Evolutionary conservation across 2,888 invertebrate species (phyloP).

Genomic region (Cactoblastis cactorum): DNA sequence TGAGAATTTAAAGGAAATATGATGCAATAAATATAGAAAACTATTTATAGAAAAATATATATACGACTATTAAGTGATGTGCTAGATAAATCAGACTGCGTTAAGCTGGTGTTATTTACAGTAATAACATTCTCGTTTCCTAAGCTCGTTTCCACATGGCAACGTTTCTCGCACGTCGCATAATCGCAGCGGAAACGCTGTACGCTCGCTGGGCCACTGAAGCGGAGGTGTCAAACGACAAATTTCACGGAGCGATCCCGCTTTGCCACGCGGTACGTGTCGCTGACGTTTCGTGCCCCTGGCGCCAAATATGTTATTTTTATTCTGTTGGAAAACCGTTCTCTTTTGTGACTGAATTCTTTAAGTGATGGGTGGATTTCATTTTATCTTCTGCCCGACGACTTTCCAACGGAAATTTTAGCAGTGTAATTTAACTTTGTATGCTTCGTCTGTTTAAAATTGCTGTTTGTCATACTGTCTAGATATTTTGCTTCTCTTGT

Average conservation of each 20-base stretch:
- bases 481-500: too few relatives aligned
- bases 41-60: too few relatives aligned
- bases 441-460: too few relatives aligned
- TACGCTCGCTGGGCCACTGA: conserved; percentile 31
- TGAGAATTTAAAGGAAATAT: too few relatives aligned
- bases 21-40: too few relatives aligned
- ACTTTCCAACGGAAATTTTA: too few relatives aligned
- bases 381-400: conserved; percentile 9
- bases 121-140: conserved; percentile 32
- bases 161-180: conserved; percentile 25
- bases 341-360: conserved; percentile 11
- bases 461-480: too few relatives aligned
- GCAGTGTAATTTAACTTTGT: too few relatives aligned
- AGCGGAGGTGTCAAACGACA: conserved; percentile 55
- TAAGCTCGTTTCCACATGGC: conserved; percentile 36
- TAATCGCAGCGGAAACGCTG: conserved; percentile 18
- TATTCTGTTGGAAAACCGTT: conserved; percentile 24
- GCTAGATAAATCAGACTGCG: too few relatives aligned
- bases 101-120: conserved; percentile 7
- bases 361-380: conserved; percentile 12
- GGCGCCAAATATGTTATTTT: conserved; percentile 22
- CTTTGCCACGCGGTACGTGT: conserved; percentile 41
- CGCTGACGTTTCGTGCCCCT: conserved; percentile 34
- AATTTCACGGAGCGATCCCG: conserved; percentile 53
- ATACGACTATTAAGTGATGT: too few relatives aligned